Evolutionary conservation across 1,140 invertebrate genomes (phyloP), one percentile per base, ranked within the genome.

Genomic region (Drosophila varians): DNA sequence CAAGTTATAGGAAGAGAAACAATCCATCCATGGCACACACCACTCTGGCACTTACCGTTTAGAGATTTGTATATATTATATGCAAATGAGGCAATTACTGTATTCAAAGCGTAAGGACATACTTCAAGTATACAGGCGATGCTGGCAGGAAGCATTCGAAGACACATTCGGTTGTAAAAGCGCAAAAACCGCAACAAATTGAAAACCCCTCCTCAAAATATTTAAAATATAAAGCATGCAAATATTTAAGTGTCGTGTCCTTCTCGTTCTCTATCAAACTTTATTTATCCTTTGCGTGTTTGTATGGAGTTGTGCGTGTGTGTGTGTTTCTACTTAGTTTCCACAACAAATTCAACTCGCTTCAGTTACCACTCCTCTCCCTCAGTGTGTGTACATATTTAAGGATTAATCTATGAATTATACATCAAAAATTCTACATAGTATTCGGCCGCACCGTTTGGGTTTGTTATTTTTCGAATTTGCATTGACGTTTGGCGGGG

Each of bases 41-140:
- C 55, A 58, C 46, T 49, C 46, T 58, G 55, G 55, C 55, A 58
- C 55, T 58, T 49, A 57, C 43, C 62, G 62, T 23, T 31, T 65
- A 64, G 61, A 65, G 62, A 66, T 66, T 65, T 66, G 62, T 66
- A 66, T 65, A 66, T 64, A 62, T 7, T 18, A 28, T 25, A 47
- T 28, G 4, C 18, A 47, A n/a, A 42, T 18, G 28, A 49, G 36
- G 62, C 34, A 48, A 65, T 64, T 64, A 66, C n/a, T 65, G 43
- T 65, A 34, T 43, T 47, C 36, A 51, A 21, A 31, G n/a, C 28
- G 28, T 9, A n/a, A 31, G 28, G 28, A 38, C 25, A 12, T 66
- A 66, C 62, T 66, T 65, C 60, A 66, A 65, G 62, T 66, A 66
- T 66, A 9, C 47, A 65, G 45, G 28, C 31, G 45, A 62, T 65